Evolutionary conservation across 2,113 vertebrate species (phyloP).

Genomic region (Corynorhinus townsendii): DNA sequence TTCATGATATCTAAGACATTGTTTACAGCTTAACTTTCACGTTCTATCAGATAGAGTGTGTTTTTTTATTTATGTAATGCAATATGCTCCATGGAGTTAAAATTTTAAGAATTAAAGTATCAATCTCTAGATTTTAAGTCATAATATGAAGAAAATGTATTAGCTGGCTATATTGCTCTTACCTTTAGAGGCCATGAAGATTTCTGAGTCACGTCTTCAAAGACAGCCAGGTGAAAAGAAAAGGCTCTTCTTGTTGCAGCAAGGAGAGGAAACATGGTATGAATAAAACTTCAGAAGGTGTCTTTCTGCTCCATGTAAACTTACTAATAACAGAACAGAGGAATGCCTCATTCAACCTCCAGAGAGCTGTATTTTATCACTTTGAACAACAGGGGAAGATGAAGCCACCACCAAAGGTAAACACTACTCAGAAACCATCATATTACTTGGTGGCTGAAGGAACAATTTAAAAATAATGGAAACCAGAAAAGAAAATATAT

Average conservation of each 20-base stretch:
- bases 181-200: conserved; percentile 85
- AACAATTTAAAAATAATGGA: background rate
- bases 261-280: conserved; percentile 72
- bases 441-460: background rate
- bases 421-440: background rate
- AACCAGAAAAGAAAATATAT: background rate
- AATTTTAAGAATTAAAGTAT: background rate
- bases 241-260: conserved; percentile 76
- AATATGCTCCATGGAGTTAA: background rate
- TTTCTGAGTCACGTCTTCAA: conserved; percentile 80
- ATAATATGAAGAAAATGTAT: conserved; percentile 58
- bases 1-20: background rate
- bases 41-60: background rate
- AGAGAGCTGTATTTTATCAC: conserved; percentile 65
- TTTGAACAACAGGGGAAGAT: conserved; percentile 73
- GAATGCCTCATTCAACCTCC: conserved; percentile 43
- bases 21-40: background rate
- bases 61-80: background rate
- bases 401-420: conserved; percentile 48
- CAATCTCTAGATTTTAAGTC: conserved; percentile 35
- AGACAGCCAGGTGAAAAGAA: conserved; percentile 80
- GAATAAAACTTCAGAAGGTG: conserved; percentile 75
- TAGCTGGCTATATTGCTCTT: conserved; percentile 72
- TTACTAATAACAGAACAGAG: conserved; percentile 63
- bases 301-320: conserved; percentile 62